These are phyloP conservation scores for Apeira syringaria DNA, from an alignment of 2,888 invertebrate species.

Conservation along the genomic window DNA sequence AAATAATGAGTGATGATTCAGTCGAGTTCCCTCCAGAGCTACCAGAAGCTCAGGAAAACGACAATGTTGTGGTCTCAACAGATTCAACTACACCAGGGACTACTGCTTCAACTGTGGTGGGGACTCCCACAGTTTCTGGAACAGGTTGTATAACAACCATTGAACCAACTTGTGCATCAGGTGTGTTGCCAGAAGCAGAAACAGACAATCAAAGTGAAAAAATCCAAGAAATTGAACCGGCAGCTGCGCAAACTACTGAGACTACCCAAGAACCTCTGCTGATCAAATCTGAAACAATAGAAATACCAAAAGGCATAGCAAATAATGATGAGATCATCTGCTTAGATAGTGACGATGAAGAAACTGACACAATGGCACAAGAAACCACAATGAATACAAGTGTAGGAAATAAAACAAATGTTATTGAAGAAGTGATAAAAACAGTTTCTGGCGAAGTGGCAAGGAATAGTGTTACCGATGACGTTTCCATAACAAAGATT, in stretches of 20 bases:
- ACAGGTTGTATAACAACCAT: no score
- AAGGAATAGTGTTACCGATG: constrained; percentile 4
- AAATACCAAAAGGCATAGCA: constrained; percentile 14
- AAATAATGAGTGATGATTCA: constrained; percentile 1
- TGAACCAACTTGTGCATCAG: not conserved
- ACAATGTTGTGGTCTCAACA: not conserved
- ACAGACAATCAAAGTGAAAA: not conserved
- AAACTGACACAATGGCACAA: constrained; percentile 2
- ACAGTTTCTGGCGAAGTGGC: constrained; percentile 1
- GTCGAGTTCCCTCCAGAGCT: constrained; percentile 5
- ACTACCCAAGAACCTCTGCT: constrained; percentile 20
- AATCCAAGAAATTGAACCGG: not conserved
- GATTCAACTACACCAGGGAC: not conserved
- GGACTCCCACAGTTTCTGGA: not conserved
- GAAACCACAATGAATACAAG: not conserved
- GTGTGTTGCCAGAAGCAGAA: not conserved
- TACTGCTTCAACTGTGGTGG: not conserved
- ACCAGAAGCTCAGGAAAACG: not conserved
- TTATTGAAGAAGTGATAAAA: not conserved
- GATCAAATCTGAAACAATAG: constrained; percentile 45
- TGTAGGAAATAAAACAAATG: not conserved
- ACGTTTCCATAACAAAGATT: constrained; percentile 10
- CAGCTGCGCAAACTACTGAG: not conserved
- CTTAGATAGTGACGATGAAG: constrained; percentile 72
- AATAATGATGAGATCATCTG: constrained; percentile 42